Base-by-base conservation (phyloP, 2,113 vertebrate genomes). In the Leiothrix lutea region DNA sequence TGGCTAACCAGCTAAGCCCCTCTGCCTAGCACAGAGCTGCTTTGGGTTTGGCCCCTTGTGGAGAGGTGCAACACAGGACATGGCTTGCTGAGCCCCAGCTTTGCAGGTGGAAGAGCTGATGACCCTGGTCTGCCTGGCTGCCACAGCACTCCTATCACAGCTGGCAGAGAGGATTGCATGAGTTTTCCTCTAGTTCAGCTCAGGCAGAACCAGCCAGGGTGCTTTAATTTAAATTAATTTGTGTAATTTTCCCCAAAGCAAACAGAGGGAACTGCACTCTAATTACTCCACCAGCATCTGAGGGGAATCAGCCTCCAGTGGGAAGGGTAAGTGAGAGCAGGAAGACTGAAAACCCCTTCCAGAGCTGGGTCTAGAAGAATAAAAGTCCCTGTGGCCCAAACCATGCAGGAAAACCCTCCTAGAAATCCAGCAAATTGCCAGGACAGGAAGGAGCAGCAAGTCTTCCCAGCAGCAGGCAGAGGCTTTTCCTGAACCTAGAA, bases 131-230 rank as follows among this genome's bases (percentile, higher is more conserved):
- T 42, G 20, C 33, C 50, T n/a, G 36, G 56, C 29, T 36, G 50
- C 35, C 1, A 12, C 1, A 5, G 38, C 25, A 38, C 40, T 45
- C 4, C 1, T 12, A 29, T 8, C 0, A 5, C 11, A 13, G 28
- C 50, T 74, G 60, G n/a, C 58, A 83, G 42, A 28, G 45, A 70
- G 38, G 25, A 23, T 2, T 69, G 56, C 29, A 15, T 7, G 40
- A 62, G 42, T 33, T 61, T 86, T 89, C 35, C 54, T 18, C 28
- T 47, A 23, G 54, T 26, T 84, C 42, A 26, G 33, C 18, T 72
- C 54, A 45, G 67, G 77, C 33, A 50, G 56, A 84, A 74, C 35
- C 21, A 79, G 72, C 23, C 35, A 60, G 60, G 18, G 38, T 67
- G 60, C 47, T 73, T 62, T 62, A 62, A 54, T 57, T 86, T 56